phyloP scores from a whole-genome alignment of 2,113 vertebrate genomes.

The Mixornis gularis region DNA sequence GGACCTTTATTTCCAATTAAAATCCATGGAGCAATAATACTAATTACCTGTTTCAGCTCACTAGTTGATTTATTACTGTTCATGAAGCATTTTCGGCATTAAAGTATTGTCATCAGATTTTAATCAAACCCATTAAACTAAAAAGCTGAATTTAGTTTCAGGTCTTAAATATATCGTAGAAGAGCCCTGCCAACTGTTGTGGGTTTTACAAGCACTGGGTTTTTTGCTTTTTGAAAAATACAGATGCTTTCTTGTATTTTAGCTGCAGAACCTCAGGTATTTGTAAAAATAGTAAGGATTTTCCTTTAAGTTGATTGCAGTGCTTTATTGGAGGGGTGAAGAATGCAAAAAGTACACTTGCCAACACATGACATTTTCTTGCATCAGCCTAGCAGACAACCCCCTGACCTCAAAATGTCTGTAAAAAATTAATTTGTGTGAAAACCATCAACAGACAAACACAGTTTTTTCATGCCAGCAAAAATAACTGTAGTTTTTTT shows the following conservation, averaged over 20 bases:
- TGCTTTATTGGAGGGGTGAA: not conserved
- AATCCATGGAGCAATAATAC: not conserved
- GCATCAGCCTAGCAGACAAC: not conserved
- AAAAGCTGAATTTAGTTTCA: not conserved
- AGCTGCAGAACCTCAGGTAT: not conserved
- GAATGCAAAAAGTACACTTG: not conserved
- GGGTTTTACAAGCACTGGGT: not conserved
- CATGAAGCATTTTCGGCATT: not conserved
- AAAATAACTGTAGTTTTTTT: not conserved
- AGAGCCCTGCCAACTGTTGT: not conserved
- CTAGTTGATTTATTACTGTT: slow-evolving; percentile 10
- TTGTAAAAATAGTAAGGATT: not conserved
- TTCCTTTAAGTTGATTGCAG: not conserved
- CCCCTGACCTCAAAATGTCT: not conserved
- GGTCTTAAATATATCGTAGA: not conserved
- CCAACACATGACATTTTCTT: not conserved
- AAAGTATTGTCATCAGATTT: not conserved
- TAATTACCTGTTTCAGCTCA: not conserved
- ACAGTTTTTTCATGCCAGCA: not conserved
- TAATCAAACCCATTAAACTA: not conserved
- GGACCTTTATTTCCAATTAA: slow-evolving; percentile 25
- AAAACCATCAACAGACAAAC: not conserved
- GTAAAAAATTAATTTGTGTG: not conserved
- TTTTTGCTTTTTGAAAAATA: not conserved
- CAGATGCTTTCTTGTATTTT: not conserved